A percentile compares a stretch with the other conserved stretches of the same genome.
Conservation (phyloP, 2,113 vertebrate genomes). For the Nycticryphes semicollaris region DNA sequence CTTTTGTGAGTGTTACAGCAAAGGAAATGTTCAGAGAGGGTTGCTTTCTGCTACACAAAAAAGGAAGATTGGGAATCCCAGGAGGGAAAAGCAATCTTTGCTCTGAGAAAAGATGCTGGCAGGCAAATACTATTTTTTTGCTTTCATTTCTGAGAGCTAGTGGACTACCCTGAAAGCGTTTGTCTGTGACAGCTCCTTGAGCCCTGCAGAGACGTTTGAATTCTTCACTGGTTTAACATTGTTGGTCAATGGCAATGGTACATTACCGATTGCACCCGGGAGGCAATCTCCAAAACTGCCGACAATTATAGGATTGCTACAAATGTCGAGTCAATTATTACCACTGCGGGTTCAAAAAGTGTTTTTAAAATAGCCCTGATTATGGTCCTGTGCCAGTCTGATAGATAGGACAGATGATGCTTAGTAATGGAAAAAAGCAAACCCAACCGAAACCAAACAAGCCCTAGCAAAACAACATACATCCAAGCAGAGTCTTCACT, state of each 20-base stretch:
- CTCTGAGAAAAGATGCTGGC: slow-evolving; percentile 7
- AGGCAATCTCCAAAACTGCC: not conserved
- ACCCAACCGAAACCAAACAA: not conserved
- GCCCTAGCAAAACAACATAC: not conserved
- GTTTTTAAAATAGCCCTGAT: not conserved
- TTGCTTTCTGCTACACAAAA: not conserved
- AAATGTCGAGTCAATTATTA: not conserved
- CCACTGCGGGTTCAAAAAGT: not conserved
- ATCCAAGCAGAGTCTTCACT: not conserved
- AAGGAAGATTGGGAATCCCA: not conserved
- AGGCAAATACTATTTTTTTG: slow-evolving; percentile 1
- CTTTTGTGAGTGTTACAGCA: not conserved
- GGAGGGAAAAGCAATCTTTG: slow-evolving; percentile 2
- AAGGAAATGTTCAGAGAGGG: not conserved
- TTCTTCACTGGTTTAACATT: not conserved
- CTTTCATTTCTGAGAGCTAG: not conserved
- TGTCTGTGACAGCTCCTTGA: not conserved
- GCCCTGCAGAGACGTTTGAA: not conserved
- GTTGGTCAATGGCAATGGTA: not conserved
- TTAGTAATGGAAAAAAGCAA: not conserved
- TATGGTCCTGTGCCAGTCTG: not conserved
- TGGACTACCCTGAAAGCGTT: not conserved
- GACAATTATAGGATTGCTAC: not conserved
- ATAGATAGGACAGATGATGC: not conserved
- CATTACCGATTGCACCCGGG: not conserved